Conservation (phyloP, 2,888 invertebrate genomes). For the Cosmorhoe ocellata region DNA sequence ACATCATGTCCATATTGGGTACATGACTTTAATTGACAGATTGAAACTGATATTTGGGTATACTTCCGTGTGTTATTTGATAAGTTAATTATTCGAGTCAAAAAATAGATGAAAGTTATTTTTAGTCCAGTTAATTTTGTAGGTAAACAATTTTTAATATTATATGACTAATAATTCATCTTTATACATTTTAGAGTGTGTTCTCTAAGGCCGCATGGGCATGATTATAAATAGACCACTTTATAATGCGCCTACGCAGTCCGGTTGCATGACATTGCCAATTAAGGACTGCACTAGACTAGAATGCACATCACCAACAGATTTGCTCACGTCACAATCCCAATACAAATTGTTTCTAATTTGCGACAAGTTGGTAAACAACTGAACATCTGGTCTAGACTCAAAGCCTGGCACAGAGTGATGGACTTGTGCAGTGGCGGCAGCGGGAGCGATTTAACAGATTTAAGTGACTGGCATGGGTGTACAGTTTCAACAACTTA, state of each 20-base stretch:
- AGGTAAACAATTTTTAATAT: too few species aligned
- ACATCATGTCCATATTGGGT: neutral
- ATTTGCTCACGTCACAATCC: slow-evolving; percentile 1
- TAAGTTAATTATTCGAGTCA: neutral
- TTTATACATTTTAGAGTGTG: too few species aligned
- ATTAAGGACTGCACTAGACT: slow-evolving; percentile 1
- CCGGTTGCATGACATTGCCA: slow-evolving; percentile 8
- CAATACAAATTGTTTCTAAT: neutral
- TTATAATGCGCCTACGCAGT: slow-evolving; percentile 2
- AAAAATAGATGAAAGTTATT: neutral
- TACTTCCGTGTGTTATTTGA: slow-evolving; percentile 17
- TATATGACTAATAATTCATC: too few species aligned
- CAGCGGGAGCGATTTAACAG: too few species aligned
- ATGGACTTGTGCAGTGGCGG: too few species aligned
- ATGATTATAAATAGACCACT: neutral
- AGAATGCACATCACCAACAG: slow-evolving; percentile 1
- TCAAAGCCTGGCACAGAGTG: too few species aligned
- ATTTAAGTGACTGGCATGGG: too few species aligned
- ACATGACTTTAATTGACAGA: slow-evolving; percentile 27
- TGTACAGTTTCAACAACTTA: too few species aligned
- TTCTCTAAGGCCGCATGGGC: too few species aligned
- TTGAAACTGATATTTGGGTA: slow-evolving; percentile 22
- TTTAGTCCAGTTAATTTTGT: too few species aligned
- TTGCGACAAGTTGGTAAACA: slow-evolving; percentile 3
- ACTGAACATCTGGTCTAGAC: slow-evolving; percentile 22